phyloP scores from a whole-genome alignment of 2,888 invertebrate species.

The Peribatodes rhomboidaria region DNA sequence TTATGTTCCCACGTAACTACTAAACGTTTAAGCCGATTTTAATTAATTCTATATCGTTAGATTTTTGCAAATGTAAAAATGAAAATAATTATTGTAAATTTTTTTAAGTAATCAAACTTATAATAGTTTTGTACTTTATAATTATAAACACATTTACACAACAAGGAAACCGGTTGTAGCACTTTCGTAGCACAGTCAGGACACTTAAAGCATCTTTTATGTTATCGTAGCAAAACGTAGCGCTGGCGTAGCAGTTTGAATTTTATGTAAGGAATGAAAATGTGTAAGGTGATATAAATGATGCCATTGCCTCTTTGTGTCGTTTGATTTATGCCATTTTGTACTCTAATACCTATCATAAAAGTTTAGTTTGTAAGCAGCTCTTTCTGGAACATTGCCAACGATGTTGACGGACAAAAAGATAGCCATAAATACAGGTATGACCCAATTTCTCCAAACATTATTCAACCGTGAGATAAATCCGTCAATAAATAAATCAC shows the following conservation, averaged over 20 bases:
- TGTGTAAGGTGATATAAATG: neutral
- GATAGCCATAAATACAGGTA: slow-evolving; percentile 25
- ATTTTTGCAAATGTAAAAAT: no score
- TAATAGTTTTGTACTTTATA: no score
- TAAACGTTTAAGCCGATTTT: no score
- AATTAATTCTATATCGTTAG: no score
- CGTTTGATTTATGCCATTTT: neutral
- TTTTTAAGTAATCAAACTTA: no score
- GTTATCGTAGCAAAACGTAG: slow-evolving; percentile 15
- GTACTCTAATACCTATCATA: neutral
- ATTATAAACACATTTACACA: neutral
- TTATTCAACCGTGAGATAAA: slow-evolving; percentile 33
- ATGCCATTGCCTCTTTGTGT: slow-evolving; percentile 1
- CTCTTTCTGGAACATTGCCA: slow-evolving; percentile 10
- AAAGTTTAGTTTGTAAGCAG: slow-evolving; percentile 3
- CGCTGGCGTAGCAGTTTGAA: slow-evolving; percentile 7
- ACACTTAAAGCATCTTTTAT: slow-evolving; percentile 9
- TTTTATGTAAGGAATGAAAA: slow-evolving; percentile 8
- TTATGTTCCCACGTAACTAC: no score
- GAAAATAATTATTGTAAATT: no score
- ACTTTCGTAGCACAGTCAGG: slow-evolving; percentile 12
- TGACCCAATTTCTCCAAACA: slow-evolving; percentile 31
- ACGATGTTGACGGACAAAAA: slow-evolving; percentile 10
- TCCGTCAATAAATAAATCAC: slow-evolving; percentile 39
- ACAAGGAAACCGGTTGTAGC: slow-evolving; percentile 1